Evolutionary conservation across 2,797 vertebrate genomes (phyloP).

Genomic region (Anas flavirostris): DNA sequence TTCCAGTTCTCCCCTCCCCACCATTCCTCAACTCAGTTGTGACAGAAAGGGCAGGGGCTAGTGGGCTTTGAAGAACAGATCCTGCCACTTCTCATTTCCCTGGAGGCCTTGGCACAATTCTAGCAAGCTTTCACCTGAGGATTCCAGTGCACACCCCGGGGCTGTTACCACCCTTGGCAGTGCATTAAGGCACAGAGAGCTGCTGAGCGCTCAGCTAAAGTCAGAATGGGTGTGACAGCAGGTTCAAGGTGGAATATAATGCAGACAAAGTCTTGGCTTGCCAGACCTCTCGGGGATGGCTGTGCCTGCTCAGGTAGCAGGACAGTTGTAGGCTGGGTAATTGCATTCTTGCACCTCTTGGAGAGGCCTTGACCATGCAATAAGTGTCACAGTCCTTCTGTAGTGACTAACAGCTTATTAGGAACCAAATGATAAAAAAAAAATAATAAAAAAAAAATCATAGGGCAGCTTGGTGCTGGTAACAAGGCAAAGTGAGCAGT

Average conservation of each 20-base stretch:
- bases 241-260: background rate
- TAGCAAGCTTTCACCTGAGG: background rate
- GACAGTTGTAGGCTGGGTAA: background rate
- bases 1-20: background rate
- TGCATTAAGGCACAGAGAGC: background rate
- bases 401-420: background rate
- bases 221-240: background rate
- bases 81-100: background rate
- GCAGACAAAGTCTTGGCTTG: background rate
- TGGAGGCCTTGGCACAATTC: background rate
- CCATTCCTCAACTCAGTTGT: background rate
- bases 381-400: background rate
- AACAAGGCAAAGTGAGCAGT: background rate
- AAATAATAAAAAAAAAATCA: no score
- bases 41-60: background rate
- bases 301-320: fast-evolving
- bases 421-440: background rate
- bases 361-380: background rate
- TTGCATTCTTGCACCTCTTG: background rate
- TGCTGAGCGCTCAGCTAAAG: background rate
- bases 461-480: background rate
- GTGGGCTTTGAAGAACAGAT: background rate
- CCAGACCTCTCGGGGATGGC: background rate
- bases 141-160: background rate
- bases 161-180: background rate